Conservation (phyloP, 2,113 vertebrate genomes). For the Mellivora capensis region DNA sequence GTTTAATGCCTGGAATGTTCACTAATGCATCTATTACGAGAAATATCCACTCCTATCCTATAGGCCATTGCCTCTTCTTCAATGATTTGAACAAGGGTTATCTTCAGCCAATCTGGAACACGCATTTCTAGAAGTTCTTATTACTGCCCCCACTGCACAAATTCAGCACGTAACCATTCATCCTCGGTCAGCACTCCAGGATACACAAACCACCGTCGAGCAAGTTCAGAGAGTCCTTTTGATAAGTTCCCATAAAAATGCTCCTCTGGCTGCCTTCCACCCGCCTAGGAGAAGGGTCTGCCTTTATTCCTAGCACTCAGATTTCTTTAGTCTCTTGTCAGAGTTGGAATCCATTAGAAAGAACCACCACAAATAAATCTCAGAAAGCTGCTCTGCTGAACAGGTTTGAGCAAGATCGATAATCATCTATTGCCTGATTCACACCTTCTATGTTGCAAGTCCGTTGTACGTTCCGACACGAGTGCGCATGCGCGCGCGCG, state of each 20-base stretch:
- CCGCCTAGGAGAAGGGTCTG: neutral
- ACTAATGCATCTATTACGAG: neutral
- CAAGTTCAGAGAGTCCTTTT: neutral
- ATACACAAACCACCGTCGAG: no score
- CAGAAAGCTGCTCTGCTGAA: neutral
- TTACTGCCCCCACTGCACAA: neutral
- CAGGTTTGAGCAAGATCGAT: neutral
- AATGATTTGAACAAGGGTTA: neutral
- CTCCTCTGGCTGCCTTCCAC: neutral
- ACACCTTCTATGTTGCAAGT: neutral
- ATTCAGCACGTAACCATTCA: neutral
- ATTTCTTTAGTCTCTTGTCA: neutral
- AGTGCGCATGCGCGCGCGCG: accelerated
- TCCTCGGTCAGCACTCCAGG: neutral
- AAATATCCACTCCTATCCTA: neutral
- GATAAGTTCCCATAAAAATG: neutral
- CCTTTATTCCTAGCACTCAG: neutral
- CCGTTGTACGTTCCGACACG: neutral
- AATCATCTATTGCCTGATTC: neutral
- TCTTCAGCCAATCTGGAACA: neutral
- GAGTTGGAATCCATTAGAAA: neutral
- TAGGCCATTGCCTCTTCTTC: neutral
- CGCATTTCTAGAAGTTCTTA: neutral
- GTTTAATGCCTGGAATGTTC: neutral
- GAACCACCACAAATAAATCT: neutral